Conservation (phyloP, 2,113 vertebrate genomes). For the Myxocyprinus asiaticus region DNA sequence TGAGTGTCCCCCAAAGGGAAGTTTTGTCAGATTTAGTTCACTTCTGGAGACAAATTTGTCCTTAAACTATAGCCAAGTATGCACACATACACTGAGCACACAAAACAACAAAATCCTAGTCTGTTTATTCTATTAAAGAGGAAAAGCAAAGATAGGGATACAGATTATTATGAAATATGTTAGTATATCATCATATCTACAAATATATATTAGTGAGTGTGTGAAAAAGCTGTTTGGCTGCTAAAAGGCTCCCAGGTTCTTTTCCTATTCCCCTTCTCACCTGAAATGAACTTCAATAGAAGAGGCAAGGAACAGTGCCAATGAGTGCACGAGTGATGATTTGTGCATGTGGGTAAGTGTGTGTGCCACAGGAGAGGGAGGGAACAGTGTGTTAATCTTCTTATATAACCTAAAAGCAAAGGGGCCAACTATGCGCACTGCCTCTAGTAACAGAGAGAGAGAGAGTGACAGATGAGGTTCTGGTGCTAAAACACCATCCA, state of each 20-base stretch:
- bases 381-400: conserved; percentile 22
- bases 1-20: no score
- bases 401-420: conserved; percentile 35
- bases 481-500: background rate
- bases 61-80: no score
- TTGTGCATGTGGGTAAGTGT: background rate
- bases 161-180: no score
- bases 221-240: no score
- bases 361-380: background rate
- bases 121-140: no score
- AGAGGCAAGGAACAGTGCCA: background rate
- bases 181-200: no score
- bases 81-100: no score
- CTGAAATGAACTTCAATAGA: conserved; percentile 10
- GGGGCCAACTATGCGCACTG: background rate
- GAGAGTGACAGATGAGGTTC: background rate
- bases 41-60: no score
- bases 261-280: background rate
- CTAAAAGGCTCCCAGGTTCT: background rate
- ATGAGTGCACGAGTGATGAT: conserved; percentile 1
- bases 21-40: no score
- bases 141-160: no score
- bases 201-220: no score
- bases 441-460: background rate
- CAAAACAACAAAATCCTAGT: no score